Evolutionary conservation across 2,797 vertebrate species (phyloP).

Genomic region (Sphaeramia orbicularis): DNA sequence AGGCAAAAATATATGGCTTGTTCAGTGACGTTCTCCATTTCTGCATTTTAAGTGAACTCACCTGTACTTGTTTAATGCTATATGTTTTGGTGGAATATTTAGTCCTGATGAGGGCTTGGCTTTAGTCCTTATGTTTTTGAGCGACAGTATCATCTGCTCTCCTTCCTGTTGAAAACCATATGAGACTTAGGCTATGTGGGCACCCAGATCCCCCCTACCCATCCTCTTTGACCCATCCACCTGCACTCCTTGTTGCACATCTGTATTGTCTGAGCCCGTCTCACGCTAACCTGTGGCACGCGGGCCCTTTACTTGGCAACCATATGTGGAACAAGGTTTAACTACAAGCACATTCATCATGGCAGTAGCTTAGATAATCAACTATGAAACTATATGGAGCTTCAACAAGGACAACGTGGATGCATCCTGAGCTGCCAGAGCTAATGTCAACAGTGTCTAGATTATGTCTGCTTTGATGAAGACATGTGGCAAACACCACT

Average conservation of each 20-base stretch:
- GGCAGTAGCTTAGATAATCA: conserved; percentile 29
- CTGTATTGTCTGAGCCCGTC: conserved; percentile 45
- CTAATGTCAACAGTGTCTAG: conserved; percentile 61
- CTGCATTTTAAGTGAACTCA: conserved; percentile 11
- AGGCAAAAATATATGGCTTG: neutral
- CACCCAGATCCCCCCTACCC: conserved; percentile 41
- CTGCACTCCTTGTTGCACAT: conserved; percentile 61
- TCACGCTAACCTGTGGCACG: conserved; percentile 53
- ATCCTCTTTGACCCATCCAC: conserved; percentile 40
- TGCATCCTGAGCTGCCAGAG: conserved; percentile 24
- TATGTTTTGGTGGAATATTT: conserved; percentile 6
- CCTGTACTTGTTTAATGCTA: neutral
- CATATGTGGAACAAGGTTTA: conserved; percentile 51
- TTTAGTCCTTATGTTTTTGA: conserved; percentile 13
- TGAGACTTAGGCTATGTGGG: conserved; percentile 42
- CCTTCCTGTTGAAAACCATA: conserved; percentile 6
- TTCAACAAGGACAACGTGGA: conserved; percentile 24
- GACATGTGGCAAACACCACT: conserved; percentile 63
- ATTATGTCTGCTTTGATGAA: conserved; percentile 61
- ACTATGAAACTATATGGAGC: conserved; percentile 38
- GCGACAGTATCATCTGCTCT: neutral
- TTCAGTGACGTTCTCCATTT: neutral
- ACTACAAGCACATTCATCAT: conserved; percentile 20
- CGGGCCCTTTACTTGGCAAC: conserved; percentile 24
- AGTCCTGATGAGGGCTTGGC: neutral